These are phyloP conservation scores for Stomatorhinus ivindoensis DNA, from an alignment of 2,113 vertebrate species.

Conservation along the genomic window DNA sequence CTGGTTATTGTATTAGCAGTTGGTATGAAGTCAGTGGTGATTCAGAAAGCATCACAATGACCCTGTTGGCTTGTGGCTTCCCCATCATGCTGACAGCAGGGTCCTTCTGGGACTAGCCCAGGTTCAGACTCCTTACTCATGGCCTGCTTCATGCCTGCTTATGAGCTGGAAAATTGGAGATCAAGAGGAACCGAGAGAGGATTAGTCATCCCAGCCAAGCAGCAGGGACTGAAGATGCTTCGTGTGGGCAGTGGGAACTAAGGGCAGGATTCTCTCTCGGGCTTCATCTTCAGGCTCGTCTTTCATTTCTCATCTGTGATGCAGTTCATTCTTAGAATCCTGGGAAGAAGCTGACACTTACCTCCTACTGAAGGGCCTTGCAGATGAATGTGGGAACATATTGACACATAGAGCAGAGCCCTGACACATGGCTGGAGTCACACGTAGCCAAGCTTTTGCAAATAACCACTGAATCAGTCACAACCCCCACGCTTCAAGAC, in stretches of 20 bases:
- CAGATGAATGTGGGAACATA: neutral
- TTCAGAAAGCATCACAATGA: neutral
- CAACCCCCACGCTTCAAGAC: neutral
- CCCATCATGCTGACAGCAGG: neutral
- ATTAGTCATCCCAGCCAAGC: neutral
- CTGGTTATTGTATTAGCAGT: neutral
- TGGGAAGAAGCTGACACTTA: neutral
- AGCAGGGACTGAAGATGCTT: neutral
- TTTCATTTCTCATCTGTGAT: neutral
- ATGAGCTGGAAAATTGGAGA: neutral
- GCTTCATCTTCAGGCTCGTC: neutral
- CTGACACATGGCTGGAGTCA: neutral
- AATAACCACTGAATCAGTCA: neutral
- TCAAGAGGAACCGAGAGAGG: neutral
- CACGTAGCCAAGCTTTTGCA: neutral
- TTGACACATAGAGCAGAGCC: neutral
- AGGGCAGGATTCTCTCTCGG: neutral
- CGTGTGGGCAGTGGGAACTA: neutral
- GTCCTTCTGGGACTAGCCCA: neutral
- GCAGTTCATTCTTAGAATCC: neutral
- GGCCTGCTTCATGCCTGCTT: neutral
- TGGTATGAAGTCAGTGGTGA: neutral
- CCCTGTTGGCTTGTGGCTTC: neutral
- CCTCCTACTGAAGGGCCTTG: neutral
- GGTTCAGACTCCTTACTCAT: neutral